These are phyloP conservation scores for Synergus gifuensis DNA, from an alignment of 2,888 invertebrate genomes.

Conservation along the genomic window DNA sequence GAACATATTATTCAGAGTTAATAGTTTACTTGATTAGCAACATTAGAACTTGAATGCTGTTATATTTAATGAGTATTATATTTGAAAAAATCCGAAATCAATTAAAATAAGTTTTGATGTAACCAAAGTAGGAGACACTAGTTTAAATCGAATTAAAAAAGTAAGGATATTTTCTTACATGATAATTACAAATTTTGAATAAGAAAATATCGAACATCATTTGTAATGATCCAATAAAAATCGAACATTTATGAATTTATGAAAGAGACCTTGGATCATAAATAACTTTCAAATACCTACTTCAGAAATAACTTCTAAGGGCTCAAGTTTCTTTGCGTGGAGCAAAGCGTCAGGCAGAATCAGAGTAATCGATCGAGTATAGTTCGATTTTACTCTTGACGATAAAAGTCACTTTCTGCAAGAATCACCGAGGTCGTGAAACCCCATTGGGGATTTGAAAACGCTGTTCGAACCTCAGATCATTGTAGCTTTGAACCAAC, in stretches of 20 bases:
- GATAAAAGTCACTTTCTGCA: slow-evolving; percentile 24
- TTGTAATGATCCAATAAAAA: neutral
- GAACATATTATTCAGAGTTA: neutral
- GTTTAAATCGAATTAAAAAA: neutral
- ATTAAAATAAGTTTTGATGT: neutral
- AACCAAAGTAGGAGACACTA: neutral
- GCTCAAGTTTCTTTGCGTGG: slow-evolving; percentile 29
- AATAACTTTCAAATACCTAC: slow-evolving; percentile 26
- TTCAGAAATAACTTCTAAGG: slow-evolving; percentile 33
- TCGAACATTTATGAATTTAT: neutral
- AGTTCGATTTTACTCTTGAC: neutral
- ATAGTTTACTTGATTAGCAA: neutral
- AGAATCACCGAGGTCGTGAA: slow-evolving; percentile 13
- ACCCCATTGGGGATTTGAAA: slow-evolving; percentile 16
- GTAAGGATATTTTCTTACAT: neutral
- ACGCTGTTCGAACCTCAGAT: slow-evolving; percentile 1
- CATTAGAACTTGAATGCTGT: neutral
- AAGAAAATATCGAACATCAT: neutral
- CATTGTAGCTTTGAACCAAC: neutral
- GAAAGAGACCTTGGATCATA: slow-evolving; percentile 1
- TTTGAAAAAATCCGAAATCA: neutral
- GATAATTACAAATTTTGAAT: neutral
- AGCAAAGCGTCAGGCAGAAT: slow-evolving; percentile 33
- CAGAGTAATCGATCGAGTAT: slow-evolving; percentile 24
- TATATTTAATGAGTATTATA: neutral